A percentile compares a stretch with the other conserved stretches of the same genome.
These are phyloP conservation scores for Planiliza haematocheilus DNA, from an alignment of 2,113 vertebrate species.

Conservation along the genomic window DNA sequence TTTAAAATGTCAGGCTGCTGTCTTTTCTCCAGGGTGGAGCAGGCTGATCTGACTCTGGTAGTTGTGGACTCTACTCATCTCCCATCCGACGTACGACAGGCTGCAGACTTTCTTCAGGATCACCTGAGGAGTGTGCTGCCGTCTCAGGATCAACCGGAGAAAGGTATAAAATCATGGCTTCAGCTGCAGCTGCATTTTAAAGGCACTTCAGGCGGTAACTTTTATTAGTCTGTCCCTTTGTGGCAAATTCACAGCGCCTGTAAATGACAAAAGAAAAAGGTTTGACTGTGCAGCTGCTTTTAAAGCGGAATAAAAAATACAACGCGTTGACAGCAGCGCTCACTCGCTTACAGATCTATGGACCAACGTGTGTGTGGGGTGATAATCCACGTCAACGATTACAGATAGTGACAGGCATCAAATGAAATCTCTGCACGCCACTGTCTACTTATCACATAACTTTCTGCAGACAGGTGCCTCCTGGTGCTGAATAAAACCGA, in stretches of 20 bases:
- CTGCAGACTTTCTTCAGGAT: constrained; percentile 53
- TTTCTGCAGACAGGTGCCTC: constrained; percentile 49
- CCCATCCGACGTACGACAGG: constrained; percentile 37
- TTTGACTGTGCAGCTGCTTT: not conserved
- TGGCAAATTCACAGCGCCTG: not conserved
- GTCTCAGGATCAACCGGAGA: constrained; percentile 23
- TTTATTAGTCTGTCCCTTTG: not conserved
- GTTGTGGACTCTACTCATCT: constrained; percentile 70
- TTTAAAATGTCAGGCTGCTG: not conserved
- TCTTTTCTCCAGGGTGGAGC: constrained; percentile 65
- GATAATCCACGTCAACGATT: not conserved
- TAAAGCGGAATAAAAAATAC: not conserved
- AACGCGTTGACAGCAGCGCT: not conserved
- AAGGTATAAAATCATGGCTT: constrained; percentile 31
- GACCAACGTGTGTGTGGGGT: not conserved
- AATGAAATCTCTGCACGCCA: not conserved
- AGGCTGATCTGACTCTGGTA: constrained; percentile 78
- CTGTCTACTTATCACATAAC: not conserved
- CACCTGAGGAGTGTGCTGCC: constrained; percentile 60
- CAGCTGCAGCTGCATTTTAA: not conserved
- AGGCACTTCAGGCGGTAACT: not conserved
- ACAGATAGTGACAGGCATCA: not conserved
- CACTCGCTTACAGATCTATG: not conserved
- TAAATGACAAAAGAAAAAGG: not conserved
- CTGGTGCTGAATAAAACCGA: constrained; percentile 77